phyloP scores from a whole-genome alignment of 2,797 vertebrate genomes.

The Sparus aurata region DNA sequence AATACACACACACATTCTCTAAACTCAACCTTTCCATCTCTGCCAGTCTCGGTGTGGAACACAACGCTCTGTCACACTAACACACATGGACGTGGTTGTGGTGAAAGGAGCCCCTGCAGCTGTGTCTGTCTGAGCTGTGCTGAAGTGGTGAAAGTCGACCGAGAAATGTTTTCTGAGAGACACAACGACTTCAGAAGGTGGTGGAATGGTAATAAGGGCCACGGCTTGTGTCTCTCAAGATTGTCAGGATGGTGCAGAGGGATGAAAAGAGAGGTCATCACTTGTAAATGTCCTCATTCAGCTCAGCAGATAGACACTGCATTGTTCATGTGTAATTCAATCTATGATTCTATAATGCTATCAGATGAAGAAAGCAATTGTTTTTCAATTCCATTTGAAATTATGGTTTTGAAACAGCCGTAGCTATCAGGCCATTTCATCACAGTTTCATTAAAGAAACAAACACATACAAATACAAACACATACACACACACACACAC shows the following conservation, averaged over 20 bases:
- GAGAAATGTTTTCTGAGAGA: slow-evolving; percentile 30
- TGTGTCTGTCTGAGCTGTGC: slow-evolving; percentile 43
- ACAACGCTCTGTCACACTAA: slow-evolving; percentile 53
- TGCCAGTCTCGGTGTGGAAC: slow-evolving; percentile 20
- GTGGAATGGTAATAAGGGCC: slow-evolving; percentile 50
- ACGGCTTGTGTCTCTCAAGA: slow-evolving; percentile 39
- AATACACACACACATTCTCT: slow-evolving; percentile 11
- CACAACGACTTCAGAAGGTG: slow-evolving; percentile 33
- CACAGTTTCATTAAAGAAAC: slow-evolving; percentile 57
- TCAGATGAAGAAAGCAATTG: slow-evolving; percentile 29
- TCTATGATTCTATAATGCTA: slow-evolving; percentile 4
- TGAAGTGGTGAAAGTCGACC: slow-evolving; percentile 49
- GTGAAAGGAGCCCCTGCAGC: slow-evolving; percentile 57
- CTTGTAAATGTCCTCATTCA: slow-evolving; percentile 26
- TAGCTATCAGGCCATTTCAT: slow-evolving; percentile 55
- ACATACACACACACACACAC: too few relatives aligned
- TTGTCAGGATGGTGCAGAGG: neutral
- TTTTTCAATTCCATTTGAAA: slow-evolving; percentile 41
- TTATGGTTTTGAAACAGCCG: slow-evolving; percentile 22
- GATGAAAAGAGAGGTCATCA: slow-evolving; percentile 22
- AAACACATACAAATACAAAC: slow-evolving; percentile 32
- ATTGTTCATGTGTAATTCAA: slow-evolving; percentile 4
- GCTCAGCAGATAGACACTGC: slow-evolving; percentile 16
- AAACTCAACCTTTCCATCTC: slow-evolving; percentile 40
- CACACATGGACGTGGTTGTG: slow-evolving; percentile 49